A percentile compares a stretch with the other conserved stretches of the same genome.
These are phyloP conservation scores for Hirudo medicinalis DNA, from an alignment of 1,140 invertebrate species.

Conservation along the genomic window DNA sequence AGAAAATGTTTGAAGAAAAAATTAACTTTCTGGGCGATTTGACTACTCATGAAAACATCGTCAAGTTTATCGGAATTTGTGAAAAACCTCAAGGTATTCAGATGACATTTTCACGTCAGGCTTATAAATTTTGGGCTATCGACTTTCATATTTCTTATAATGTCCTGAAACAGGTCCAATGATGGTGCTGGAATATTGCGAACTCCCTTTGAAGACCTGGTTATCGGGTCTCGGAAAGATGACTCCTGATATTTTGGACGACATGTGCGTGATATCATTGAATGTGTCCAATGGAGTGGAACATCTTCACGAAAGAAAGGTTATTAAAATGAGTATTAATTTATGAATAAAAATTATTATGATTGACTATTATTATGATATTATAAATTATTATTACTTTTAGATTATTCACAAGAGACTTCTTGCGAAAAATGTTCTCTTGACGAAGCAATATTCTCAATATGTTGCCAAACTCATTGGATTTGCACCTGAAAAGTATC, in stretches of 20 bases:
- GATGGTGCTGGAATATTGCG: slow-evolving; percentile 16
- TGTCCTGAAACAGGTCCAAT: not conserved
- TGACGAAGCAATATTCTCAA: not conserved
- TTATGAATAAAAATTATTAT: not conserved
- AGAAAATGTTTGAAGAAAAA: not conserved
- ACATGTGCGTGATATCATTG: not conserved
- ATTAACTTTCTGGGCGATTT: not conserved
- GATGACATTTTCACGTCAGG: not conserved
- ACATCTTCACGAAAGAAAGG: slow-evolving; percentile 15
- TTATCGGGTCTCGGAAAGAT: not conserved
- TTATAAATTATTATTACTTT: not conserved
- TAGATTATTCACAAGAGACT: slow-evolving; percentile 11
- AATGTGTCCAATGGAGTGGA: slow-evolving; percentile 15
- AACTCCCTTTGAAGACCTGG: slow-evolving; percentile 11
- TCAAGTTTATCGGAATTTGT: slow-evolving; percentile 3
- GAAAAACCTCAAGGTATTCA: not conserved
- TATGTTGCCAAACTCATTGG: slow-evolving; percentile 15
- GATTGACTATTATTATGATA: not conserved
- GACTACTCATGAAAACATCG: slow-evolving; percentile 6
- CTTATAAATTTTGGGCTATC: not conserved
- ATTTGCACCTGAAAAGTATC: slow-evolving; percentile 9
- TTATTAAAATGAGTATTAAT: not conserved
- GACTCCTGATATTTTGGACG: slow-evolving; percentile 11
- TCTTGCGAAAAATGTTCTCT: slow-evolving; percentile 6
- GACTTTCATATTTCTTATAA: not conserved